Percentiles rank a stretch among this genome's conserved stretches.
phyloP scores from a whole-genome alignment of 2,797 vertebrate species.

The Enteromius radiatus region DNA sequence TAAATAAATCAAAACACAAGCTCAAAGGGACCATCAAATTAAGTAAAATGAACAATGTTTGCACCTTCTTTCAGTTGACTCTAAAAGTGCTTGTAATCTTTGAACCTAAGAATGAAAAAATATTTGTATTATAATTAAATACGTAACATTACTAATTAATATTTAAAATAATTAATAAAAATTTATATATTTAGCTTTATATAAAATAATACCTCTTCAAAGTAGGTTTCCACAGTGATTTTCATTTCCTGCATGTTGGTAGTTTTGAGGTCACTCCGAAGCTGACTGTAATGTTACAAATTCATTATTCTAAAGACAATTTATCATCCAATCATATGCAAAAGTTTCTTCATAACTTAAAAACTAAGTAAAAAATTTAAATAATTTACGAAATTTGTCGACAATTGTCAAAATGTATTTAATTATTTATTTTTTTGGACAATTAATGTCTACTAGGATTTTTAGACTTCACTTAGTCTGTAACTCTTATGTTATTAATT shows the following conservation, averaged over 20 bases:
- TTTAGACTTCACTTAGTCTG: not conserved
- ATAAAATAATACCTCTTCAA: slow-evolving; percentile 84
- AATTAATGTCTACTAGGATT: not conserved
- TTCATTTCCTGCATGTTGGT: slow-evolving; percentile 88
- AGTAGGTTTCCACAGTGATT: slow-evolving; percentile 87
- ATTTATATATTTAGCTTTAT: not conserved
- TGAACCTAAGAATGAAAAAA: slow-evolving; percentile 69
- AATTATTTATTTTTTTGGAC: no score
- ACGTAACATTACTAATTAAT: not conserved
- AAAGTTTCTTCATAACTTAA: not conserved
- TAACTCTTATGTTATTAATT: not conserved
- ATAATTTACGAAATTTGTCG: not conserved
- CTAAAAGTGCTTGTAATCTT: slow-evolving; percentile 81
- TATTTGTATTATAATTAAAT: not conserved
- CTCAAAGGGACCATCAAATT: not conserved
- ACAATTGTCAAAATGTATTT: not conserved
- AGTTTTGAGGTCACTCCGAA: slow-evolving; percentile 86
- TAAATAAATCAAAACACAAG: not conserved
- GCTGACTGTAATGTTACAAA: slow-evolving; percentile 76
- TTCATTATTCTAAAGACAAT: not conserved
- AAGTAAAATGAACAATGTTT: slow-evolving; percentile 17
- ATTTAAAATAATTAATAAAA: no score
- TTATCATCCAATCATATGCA: not conserved
- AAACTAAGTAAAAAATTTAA: not conserved
- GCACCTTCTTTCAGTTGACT: slow-evolving; percentile 85